A percentile compares a stretch with the other conserved stretches of the same genome.
These are phyloP conservation scores for Drosophila rubida DNA, from an alignment of 2,888 invertebrate genomes.

Conservation along the genomic window DNA sequence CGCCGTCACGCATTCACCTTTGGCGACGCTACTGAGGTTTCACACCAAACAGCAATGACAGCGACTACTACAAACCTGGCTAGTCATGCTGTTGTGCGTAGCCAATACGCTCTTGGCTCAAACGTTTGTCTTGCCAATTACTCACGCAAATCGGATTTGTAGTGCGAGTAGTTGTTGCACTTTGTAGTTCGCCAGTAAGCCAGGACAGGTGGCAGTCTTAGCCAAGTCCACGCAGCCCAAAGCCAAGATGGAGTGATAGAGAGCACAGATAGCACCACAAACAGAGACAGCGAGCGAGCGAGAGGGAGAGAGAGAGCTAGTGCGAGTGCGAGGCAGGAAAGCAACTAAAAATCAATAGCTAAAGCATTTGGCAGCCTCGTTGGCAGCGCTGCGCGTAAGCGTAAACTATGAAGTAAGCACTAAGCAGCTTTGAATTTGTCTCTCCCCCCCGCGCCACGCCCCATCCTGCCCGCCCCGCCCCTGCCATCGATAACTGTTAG, in stretches of 20 bases:
- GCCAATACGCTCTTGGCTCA: slow-evolving; percentile 49
- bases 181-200: slow-evolving; percentile 42
- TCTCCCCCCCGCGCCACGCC: slow-evolving; percentile 11
- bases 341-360: slow-evolving; percentile 69
- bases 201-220: slow-evolving; percentile 27
- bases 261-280: slow-evolving; percentile 1
- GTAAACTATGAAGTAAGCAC: slow-evolving; percentile 76
- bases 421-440: slow-evolving; percentile 74
- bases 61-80: slow-evolving; percentile 16
- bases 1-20: slow-evolving; percentile 48
- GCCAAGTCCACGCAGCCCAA: slow-evolving; percentile 22
- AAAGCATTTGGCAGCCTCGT: slow-evolving; percentile 68
- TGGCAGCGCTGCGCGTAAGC: slow-evolving; percentile 56
- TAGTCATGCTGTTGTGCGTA: slow-evolving; percentile 38
- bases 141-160: slow-evolving; percentile 82
- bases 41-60: slow-evolving; percentile 38
- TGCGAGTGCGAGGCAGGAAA: slow-evolving; percentile 1
- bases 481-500: slow-evolving; percentile 58
- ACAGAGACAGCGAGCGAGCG: background rate
- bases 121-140: slow-evolving; percentile 77
- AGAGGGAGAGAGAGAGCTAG: background rate
- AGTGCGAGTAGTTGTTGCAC: slow-evolving; percentile 39
- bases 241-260: slow-evolving; percentile 13
- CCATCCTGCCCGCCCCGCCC: background rate
- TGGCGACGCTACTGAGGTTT: slow-evolving; percentile 67